Evolutionary conservation across 2,113 vertebrate genomes (phyloP).

Genomic region (Odocoileus hemionus): DNA sequence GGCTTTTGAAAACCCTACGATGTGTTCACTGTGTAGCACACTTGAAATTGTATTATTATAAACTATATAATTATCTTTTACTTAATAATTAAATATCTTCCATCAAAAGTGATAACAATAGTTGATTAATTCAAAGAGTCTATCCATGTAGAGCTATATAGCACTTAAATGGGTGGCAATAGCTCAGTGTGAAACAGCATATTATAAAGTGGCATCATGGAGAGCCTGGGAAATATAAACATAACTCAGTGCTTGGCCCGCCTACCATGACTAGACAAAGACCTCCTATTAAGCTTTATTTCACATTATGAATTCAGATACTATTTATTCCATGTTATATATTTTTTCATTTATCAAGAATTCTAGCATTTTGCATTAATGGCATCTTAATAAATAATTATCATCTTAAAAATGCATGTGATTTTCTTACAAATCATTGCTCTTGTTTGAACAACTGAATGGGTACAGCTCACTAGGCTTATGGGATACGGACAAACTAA

Average conservation of each 20-base stretch:
- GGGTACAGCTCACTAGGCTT: not conserved
- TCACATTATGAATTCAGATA: not conserved
- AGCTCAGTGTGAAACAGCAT: not conserved
- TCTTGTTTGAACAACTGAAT: not conserved
- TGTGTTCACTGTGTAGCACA: not conserved
- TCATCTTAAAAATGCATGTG: not conserved
- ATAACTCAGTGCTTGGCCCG: not conserved
- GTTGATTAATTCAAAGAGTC: not conserved
- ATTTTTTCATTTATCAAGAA: not conserved
- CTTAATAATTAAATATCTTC: slow-evolving; percentile 4
- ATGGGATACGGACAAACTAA: not conserved
- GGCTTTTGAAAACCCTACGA: not conserved
- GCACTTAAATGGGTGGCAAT: not conserved
- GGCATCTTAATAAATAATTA: not conserved
- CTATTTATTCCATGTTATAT: not conserved
- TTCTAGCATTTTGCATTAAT: not conserved
- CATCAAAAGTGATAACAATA: slow-evolving; percentile 17
- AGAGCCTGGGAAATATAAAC: not conserved
- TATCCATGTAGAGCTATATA: not conserved
- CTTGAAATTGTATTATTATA: slow-evolving; percentile 7
- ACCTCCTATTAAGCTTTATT: not conserved
- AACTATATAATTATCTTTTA: slow-evolving; percentile 12
- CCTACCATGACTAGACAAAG: not conserved
- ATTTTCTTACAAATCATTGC: not conserved
- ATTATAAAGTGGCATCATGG: not conserved